These are phyloP conservation scores for Eufriesea mexicana DNA, from an alignment of 1,140 invertebrate genomes.

Conservation along the genomic window DNA sequence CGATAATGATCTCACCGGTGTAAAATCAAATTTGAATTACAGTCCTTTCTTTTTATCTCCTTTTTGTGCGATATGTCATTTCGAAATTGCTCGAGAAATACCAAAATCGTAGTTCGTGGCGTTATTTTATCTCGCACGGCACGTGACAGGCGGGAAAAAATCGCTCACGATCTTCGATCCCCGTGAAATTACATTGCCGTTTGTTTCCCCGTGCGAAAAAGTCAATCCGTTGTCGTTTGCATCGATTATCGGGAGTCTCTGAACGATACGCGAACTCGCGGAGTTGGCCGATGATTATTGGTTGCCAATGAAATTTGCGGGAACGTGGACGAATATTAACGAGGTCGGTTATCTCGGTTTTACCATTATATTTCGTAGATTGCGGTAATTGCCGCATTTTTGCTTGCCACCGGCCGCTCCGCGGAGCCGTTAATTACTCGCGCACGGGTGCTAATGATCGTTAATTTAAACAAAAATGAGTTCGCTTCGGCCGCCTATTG, in stretches of 20 bases:
- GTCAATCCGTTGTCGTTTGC: neutral
- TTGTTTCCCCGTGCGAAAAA: neutral
- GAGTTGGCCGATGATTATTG: neutral
- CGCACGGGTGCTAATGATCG: conserved; percentile 6
- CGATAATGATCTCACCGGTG: no score
- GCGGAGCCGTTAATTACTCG: conserved; percentile 20
- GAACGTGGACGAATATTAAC: conserved; percentile 1
- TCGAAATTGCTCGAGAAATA: no score
- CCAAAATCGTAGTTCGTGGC: no score
- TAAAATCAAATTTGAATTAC: no score
- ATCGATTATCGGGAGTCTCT: neutral
- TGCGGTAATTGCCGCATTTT: conserved; percentile 18
- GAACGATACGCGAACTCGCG: neutral
- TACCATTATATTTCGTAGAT: neutral
- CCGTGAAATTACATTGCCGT: neutral
- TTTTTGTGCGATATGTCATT: no score
- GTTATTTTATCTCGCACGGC: no score
- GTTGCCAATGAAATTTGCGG: conserved; percentile 6
- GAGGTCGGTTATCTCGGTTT: conserved; percentile 5
- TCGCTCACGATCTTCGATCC: neutral
- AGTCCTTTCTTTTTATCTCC: no score
- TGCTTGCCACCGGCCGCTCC: neutral
- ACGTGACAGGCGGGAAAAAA: neutral
- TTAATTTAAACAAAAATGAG: conserved; percentile 17
- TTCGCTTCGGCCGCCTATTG: neutral